Base-by-base conservation (phyloP, 64 coral and sea anemone species). In the Montipora cactus region DNA sequence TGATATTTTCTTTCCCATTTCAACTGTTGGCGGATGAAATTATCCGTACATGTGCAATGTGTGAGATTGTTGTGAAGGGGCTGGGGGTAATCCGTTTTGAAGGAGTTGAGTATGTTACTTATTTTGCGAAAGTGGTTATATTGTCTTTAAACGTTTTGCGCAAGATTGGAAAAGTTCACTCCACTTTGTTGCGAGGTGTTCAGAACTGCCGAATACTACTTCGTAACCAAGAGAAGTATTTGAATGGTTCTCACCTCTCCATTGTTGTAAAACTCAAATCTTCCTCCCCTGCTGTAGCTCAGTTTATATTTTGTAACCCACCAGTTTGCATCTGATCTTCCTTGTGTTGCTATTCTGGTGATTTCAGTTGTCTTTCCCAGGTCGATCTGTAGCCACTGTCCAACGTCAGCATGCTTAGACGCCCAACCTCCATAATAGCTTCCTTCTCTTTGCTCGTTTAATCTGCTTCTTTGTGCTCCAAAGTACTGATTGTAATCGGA, bases 401-500 rank as follows among this genome's bases (percentile, higher is more conserved):
- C 67, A 23, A 75, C 14, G 18, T 88, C 86, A 1, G 20, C 51
- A 25, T 53, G 20, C 47, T 75, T 73, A 23, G 86, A 23, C 5
- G 74, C 68, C 86, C 86, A 88, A 49, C 86, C 86, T 13, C 86
- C 86, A 15, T 88, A 88, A 75, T 45, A 75, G 49, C 86, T 76
- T 15, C 68, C 67, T 47, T 88, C 68, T 52, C 48, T 5, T 28
- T 50, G 3, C 20, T 55, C 11, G 47, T 88, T 22, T 28, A 88
- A 75, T 9, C 86, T 52, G 86, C 68, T 59, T 28, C 74, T 88
- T 45, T 74, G 47, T 53, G 86, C 59, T 59, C 52, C 53, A 75
- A 44, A 75, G 86, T 73, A 73, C 9, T 73, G 74, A 18, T 88
- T 88, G 25, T 88, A 88, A 48, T 75, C n/a, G 0, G 86, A 88